phyloP scores from a whole-genome alignment of 2,888 invertebrate genomes.

The Gortyna flavago region DNA sequence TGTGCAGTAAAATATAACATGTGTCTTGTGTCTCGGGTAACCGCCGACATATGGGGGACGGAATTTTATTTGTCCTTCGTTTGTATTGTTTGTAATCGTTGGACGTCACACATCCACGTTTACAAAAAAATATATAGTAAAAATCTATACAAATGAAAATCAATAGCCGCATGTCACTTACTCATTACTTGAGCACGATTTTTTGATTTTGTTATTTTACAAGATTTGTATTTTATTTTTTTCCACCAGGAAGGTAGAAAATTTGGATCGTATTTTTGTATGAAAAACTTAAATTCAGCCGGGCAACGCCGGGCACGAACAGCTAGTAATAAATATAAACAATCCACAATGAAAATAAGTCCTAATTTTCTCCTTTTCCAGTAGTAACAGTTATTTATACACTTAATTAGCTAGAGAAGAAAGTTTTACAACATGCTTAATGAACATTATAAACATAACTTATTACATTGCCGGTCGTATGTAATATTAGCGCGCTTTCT shows the following conservation, averaged over 20 bases:
- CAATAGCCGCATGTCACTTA: background rate
- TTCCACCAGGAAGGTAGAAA: background rate
- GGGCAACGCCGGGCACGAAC: background rate
- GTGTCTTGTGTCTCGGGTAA: constrained; percentile 32
- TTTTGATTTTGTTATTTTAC: background rate
- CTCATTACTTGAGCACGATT: background rate
- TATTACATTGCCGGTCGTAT: constrained; percentile 10
- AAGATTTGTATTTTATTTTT: background rate
- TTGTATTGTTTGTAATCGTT: background rate
- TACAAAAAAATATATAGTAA: background rate
- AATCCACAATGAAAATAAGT: background rate
- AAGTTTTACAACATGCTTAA: constrained; percentile 30
- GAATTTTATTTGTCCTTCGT: constrained; percentile 29
- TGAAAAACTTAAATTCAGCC: background rate
- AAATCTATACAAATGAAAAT: background rate
- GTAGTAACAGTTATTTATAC: constrained; percentile 23
- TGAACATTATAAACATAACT: constrained; percentile 37
- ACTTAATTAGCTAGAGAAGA: constrained; percentile 33
- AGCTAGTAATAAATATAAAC: constrained; percentile 1
- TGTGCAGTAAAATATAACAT: constrained; percentile 52
- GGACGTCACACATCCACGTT: constrained; percentile 22
- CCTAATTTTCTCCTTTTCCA: background rate
- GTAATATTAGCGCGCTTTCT: constrained; percentile 3
- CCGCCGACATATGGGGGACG: background rate
- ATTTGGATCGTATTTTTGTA: background rate